These are phyloP conservation scores for Megaceryle torquata DNA, from an alignment of 2,113 vertebrate genomes.

Conservation along the genomic window DNA sequence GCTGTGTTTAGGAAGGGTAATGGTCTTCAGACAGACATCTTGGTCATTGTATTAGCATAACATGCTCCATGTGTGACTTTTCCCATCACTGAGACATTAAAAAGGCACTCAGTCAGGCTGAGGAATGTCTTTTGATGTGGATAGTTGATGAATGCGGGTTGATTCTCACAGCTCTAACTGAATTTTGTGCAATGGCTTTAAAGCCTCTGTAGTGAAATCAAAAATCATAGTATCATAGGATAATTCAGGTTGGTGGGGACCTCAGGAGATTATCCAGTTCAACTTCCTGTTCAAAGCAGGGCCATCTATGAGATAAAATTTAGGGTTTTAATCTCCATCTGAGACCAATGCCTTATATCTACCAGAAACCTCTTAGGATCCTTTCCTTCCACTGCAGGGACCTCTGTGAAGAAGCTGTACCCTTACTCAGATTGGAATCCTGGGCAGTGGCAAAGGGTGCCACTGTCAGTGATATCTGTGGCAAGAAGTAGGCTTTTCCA, in stretches of 20 bases:
- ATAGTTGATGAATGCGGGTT: not conserved
- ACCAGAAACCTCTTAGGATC: not conserved
- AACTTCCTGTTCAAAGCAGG: not conserved
- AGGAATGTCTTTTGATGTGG: not conserved
- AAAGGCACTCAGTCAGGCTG: not conserved
- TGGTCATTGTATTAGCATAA: not conserved
- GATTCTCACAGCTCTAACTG: not conserved
- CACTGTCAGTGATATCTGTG: not conserved
- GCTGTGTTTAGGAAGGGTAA: not conserved
- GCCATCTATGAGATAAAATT: not conserved
- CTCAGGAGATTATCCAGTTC: not conserved
- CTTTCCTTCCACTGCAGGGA: not conserved
- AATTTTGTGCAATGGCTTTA: not conserved
- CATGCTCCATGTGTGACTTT: not conserved
- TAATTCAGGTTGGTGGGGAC: not conserved
- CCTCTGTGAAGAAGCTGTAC: not conserved
- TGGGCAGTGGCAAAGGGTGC: not conserved
- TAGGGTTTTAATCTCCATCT: not conserved
- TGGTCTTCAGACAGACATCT: not conserved
- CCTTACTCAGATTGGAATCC: not conserved
- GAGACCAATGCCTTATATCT: not conserved
- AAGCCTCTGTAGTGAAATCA: not conserved
- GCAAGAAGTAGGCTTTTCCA: not conserved
- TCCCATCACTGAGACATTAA: not conserved
- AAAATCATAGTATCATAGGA: not conserved